A percentile compares a stretch with the other conserved stretches of the same genome.
These are phyloP conservation scores for Kryphioiulus occultus DNA, from an alignment of 2,888 invertebrate genomes.

Conservation along the genomic window DNA sequence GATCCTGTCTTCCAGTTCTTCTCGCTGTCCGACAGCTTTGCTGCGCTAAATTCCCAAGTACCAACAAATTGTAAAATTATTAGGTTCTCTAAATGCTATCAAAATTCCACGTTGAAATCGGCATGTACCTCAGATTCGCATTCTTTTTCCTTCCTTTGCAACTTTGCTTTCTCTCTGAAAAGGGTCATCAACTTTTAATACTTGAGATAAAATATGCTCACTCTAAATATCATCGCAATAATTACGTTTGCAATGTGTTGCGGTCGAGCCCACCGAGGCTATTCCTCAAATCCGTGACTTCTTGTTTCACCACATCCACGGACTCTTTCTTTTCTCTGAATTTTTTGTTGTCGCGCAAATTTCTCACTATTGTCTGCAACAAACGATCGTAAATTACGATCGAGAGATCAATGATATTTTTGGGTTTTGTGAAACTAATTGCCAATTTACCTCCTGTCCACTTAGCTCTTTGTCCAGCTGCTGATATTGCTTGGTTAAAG, in stretches of 20 bases:
- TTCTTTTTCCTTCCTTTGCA: neutral
- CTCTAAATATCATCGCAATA: neutral
- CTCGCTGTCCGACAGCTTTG: slow-evolving; percentile 54
- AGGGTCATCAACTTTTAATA: neutral
- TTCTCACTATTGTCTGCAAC: slow-evolving; percentile 19
- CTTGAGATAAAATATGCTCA: neutral
- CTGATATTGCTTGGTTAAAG: neutral
- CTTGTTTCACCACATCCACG: slow-evolving; percentile 18
- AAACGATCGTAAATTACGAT: neutral
- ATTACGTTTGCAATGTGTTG: slow-evolving; percentile 46
- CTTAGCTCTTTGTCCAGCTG: neutral
- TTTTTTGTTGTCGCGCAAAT: slow-evolving; percentile 37
- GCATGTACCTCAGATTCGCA: slow-evolving; percentile 17
- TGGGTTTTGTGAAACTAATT: neutral
- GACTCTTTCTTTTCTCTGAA: neutral
- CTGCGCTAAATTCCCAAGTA: slow-evolving; percentile 59
- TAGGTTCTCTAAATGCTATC: too few relatives aligned
- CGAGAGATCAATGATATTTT: too few relatives aligned
- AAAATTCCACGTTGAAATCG: too few relatives aligned
- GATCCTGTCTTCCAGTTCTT: slow-evolving; percentile 62
- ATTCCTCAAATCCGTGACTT: slow-evolving; percentile 27
- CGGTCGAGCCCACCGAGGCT: slow-evolving; percentile 48
- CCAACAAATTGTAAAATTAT: neutral
- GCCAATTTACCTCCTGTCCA: neutral
- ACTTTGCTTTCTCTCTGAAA: slow-evolving; percentile 46